Conservation (phyloP, 2,888 invertebrate species). For the Epinotia brunnichana region DNA sequence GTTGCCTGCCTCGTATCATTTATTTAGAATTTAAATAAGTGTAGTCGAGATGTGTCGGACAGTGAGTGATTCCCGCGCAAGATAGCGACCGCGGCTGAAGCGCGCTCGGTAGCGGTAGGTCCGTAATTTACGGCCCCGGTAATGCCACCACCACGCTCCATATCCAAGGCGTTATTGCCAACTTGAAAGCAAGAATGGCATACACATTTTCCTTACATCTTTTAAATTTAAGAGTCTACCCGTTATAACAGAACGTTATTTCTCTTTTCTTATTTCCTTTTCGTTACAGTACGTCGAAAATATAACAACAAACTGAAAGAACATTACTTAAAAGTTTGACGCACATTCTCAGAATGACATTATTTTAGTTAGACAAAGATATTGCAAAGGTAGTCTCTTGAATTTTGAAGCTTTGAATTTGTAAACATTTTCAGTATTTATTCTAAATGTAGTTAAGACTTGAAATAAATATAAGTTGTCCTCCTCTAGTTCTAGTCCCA, state of each 20-base stretch:
- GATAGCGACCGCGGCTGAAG: constrained; percentile 68
- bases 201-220: constrained; percentile 79
- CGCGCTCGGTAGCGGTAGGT: constrained; percentile 66
- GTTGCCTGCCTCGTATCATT: constrained; percentile 16
- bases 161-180: constrained; percentile 81
- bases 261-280: constrained; percentile 61
- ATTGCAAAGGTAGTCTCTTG: constrained; percentile 10
- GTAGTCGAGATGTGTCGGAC: constrained; percentile 55
- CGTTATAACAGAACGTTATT: constrained; percentile 63
- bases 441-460: not conserved
- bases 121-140: constrained; percentile 79
- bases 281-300: constrained; percentile 49
- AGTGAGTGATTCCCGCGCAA: constrained; percentile 66
- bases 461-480: not conserved
- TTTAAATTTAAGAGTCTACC: constrained; percentile 73
- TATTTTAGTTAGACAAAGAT: constrained; percentile 32
- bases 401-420: constrained; percentile 6
- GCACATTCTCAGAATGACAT: constrained; percentile 7
- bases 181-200: constrained; percentile 81
- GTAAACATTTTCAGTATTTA: constrained; percentile 5
- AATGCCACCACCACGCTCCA: constrained; percentile 81
- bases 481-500: not conserved
- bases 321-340: constrained; percentile 40
- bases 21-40: constrained; percentile 41
- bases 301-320: constrained; percentile 37